These are phyloP conservation scores for Anticlea derivata DNA, from an alignment of 2,888 invertebrate genomes.

Conservation along the genomic window DNA sequence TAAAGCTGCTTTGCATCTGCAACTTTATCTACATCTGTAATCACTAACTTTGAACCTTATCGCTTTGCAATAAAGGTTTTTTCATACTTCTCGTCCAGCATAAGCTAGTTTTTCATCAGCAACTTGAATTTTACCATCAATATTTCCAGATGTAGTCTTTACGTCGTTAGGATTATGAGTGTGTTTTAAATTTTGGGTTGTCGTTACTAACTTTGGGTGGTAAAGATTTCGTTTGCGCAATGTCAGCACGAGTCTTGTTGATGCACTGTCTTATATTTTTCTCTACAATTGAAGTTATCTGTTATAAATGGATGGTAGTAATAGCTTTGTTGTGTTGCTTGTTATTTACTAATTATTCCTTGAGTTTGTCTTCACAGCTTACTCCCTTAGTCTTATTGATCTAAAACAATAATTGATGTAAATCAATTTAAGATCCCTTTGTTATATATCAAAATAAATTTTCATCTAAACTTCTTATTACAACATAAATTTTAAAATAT, in stretches of 20 bases:
- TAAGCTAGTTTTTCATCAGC: conserved; percentile 39
- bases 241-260: conserved; percentile 56
- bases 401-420: no score
- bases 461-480: no score
- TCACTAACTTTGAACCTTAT: conserved; percentile 40
- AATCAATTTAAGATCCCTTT: no score
- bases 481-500: no score
- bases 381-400: no score
- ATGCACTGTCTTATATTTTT: conserved; percentile 51
- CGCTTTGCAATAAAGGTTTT: conserved; percentile 40
- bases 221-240: conserved; percentile 61
- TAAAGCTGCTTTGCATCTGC: conserved; percentile 63
- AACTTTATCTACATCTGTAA: conserved; percentile 42
- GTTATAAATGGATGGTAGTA: conserved; percentile 37
- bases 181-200: conserved; percentile 36
- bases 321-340: conserved; percentile 31
- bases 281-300: conserved; percentile 48
- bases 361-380: no score
- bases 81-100: conserved; percentile 34
- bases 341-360: no score
- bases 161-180: conserved; percentile 39
- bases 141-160: conserved; percentile 40
- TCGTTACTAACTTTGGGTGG: conserved; percentile 40
- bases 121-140: conserved; percentile 39
- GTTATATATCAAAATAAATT: no score